Percentiles rank a stretch among this genome's conserved stretches.
phyloP scores from a whole-genome alignment of 2,888 invertebrate genomes.

The Erynnis tages region DNA sequence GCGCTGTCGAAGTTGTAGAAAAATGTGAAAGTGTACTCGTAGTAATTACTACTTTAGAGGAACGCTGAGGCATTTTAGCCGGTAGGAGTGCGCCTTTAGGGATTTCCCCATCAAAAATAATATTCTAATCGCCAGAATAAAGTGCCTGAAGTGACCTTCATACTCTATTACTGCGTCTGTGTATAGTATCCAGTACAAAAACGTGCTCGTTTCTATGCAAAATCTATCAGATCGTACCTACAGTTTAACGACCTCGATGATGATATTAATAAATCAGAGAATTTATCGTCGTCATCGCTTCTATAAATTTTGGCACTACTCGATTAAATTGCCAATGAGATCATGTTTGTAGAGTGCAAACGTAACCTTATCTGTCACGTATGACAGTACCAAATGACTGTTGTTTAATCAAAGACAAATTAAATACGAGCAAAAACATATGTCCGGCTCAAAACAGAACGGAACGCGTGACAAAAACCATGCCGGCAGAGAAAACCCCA shows the following conservation, averaged over 20 bases:
- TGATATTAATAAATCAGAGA: background rate
- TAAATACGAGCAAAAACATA: slow-evolving; percentile 29
- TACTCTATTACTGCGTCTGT: too few relatives aligned
- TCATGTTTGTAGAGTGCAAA: slow-evolving; percentile 6
- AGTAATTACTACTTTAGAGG: too few relatives aligned
- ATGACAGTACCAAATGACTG: background rate
- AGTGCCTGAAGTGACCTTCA: too few relatives aligned
- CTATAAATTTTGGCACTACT: background rate
- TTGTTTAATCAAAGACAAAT: slow-evolving; percentile 13
- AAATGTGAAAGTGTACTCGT: too few relatives aligned
- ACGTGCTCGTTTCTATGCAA: background rate
- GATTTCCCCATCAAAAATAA: too few relatives aligned
- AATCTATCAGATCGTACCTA: background rate
- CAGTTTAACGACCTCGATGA: background rate
- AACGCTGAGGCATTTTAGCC: too few relatives aligned
- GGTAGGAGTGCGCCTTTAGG: too few relatives aligned
- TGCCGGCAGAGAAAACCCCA: slow-evolving; percentile 44
- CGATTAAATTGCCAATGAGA: slow-evolving; percentile 7
- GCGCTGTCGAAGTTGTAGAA: too few relatives aligned
- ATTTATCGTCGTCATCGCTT: background rate
- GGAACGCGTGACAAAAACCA: slow-evolving; percentile 39
- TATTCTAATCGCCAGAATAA: too few relatives aligned
- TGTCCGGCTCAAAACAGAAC: slow-evolving; percentile 42
- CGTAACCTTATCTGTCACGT: slow-evolving; percentile 1
- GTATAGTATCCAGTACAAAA: too few relatives aligned